Evolutionary conservation across 2,888 invertebrate species (phyloP).

Genomic region (Conchocele bisecta): DNA sequence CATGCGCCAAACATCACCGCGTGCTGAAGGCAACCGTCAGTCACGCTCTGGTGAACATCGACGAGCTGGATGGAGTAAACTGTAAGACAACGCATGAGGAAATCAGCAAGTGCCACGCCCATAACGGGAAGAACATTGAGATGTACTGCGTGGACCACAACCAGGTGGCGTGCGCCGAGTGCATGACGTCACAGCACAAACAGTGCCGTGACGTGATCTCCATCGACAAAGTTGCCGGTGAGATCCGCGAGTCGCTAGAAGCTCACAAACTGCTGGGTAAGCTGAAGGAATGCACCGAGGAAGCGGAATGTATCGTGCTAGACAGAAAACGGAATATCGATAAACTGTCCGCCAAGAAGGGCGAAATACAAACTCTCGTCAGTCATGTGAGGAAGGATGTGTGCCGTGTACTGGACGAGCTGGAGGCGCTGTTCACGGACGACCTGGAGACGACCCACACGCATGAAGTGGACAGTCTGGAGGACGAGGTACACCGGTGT

Average conservation of each 20-base stretch:
- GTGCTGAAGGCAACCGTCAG: slow-evolving; percentile 47
- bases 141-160: slow-evolving; percentile 58
- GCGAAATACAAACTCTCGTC: slow-evolving; percentile 29
- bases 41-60: slow-evolving; percentile 40
- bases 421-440: slow-evolving; percentile 44
- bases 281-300: slow-evolving; percentile 53
- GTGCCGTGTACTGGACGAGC: slow-evolving; percentile 41
- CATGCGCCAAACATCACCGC: slow-evolving; percentile 48
- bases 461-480: slow-evolving; percentile 30
- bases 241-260: slow-evolving; percentile 53
- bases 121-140: slow-evolving; percentile 40
- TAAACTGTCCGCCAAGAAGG: slow-evolving; percentile 40
- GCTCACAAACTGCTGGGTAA: slow-evolving; percentile 54
- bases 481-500: slow-evolving; percentile 51
- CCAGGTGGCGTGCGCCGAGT: slow-evolving; percentile 49
- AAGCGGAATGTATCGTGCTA: slow-evolving; percentile 51
- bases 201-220: slow-evolving; percentile 46
- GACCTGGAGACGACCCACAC: slow-evolving; percentile 43
- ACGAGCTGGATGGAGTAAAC: slow-evolving; percentile 21
- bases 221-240: slow-evolving; percentile 52
- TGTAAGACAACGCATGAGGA: slow-evolving; percentile 34
- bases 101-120: slow-evolving; percentile 40
- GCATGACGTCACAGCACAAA: slow-evolving; percentile 34
- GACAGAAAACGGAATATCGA: slow-evolving; percentile 52
- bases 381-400: slow-evolving; percentile 36